Conservation (phyloP, 2,113 vertebrate species). For the Salminus brasiliensis region DNA sequence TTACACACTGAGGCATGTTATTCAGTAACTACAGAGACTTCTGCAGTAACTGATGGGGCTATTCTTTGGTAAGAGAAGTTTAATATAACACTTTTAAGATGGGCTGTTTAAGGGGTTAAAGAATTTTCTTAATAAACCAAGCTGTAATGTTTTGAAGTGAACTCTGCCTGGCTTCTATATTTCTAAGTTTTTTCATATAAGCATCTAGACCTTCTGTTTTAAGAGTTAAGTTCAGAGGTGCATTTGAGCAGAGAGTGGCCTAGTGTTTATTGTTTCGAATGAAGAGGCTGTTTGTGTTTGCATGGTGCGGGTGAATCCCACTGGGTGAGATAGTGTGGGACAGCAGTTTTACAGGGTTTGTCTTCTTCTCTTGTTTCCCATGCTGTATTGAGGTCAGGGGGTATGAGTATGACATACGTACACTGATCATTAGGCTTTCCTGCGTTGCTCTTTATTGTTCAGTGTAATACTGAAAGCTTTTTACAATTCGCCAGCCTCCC, state of each 20-base stretch:
- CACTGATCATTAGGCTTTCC: slow-evolving; percentile 44
- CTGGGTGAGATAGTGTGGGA: background rate
- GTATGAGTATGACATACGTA: slow-evolving; percentile 27
- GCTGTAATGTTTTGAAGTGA: too few species aligned
- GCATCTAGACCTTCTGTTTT: background rate
- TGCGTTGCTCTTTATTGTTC: slow-evolving; percentile 43
- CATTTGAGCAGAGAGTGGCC: background rate
- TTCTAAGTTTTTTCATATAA: too few species aligned
- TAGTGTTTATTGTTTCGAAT: slow-evolving; percentile 28
- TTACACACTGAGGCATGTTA: too few species aligned
- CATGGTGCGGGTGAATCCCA: background rate
- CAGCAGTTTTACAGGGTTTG: background rate
- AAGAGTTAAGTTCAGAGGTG: background rate
- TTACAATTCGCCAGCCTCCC: slow-evolving; percentile 66
- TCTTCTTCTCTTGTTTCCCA: background rate
- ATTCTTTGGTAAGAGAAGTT: too few species aligned
- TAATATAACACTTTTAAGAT: too few species aligned
- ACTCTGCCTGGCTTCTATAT: too few species aligned
- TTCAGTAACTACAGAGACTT: too few species aligned
- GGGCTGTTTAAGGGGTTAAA: too few species aligned
- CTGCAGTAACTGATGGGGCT: too few species aligned
- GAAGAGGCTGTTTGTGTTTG: slow-evolving; percentile 32
- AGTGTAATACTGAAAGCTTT: slow-evolving; percentile 48
- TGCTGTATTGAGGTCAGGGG: slow-evolving; percentile 15
- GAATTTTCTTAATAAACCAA: too few species aligned